Evolutionary conservation across 2,113 vertebrate species (phyloP), one percentile per base, ranked within the genome.

Genomic region (Cephalophus harveyi): DNA sequence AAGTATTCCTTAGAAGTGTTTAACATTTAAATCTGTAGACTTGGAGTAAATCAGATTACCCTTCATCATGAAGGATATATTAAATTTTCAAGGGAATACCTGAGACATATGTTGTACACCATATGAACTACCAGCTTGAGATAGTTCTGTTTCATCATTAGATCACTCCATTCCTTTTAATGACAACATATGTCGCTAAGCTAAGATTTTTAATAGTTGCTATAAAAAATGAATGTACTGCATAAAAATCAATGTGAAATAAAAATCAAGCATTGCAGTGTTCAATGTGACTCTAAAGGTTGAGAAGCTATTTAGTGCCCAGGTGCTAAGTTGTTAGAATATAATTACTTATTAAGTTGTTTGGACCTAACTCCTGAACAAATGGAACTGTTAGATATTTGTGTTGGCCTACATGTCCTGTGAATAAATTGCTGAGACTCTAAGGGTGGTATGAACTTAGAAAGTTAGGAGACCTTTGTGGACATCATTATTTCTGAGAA

Each of bases 171-270:
- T 95, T 93, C 76, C 16, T 95, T 96, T 93, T 40, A n/a, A 93
- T 79, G 64, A 62, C 33, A 83, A 82, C 28, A 83, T 86, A n/a
- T 89, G 96, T 79, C 33, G 27, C 82, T 40, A 67, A 86, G 87
- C 48, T 91, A 33, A 6, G 11, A 14, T 67, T 67, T 88, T 91
- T 43, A 81, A 25, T 13, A 1, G 10, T 94, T 83, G 52, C 60
- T 91, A 8, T 85, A 23, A 54, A 82, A 23, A 59, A 91, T 91
- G 93, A 81, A 81, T 46, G n/a, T 83, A 52, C 40, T 87, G 1
- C 71, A 86, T 87, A 21, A 97, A 97, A 96, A 89, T 95, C 43
- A 87, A 40, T 84, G 17, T 96, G 87, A 96, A 78, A 88, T 93
- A 82, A 95, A 27, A 89, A 97, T 78, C 40, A 54, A 91, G 13